These are phyloP conservation scores for Selenia dentaria DNA, from an alignment of 2,888 invertebrate genomes.

Conservation along the genomic window DNA sequence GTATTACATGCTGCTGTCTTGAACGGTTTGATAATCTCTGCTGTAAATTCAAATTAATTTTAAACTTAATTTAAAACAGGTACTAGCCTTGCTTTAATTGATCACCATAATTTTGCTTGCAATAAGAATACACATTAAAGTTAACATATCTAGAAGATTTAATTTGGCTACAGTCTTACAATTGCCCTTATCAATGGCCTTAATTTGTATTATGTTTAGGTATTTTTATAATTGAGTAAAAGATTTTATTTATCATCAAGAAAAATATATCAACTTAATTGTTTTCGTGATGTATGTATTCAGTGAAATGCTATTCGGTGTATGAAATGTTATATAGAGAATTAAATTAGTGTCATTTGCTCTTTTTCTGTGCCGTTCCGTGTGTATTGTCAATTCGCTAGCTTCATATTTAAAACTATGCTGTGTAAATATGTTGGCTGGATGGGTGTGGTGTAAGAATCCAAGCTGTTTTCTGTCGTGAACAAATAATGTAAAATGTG, in stretches of 20 bases:
- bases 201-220: constrained; percentile 26
- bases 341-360: constrained; percentile 22
- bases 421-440: constrained; percentile 46
- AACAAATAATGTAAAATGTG: constrained; percentile 40
- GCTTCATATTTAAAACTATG: constrained; percentile 35
- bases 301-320: constrained; percentile 15
- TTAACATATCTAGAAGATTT: constrained; percentile 33
- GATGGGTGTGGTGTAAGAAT: constrained; percentile 35
- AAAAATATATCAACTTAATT: constrained; percentile 10
- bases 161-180: constrained; percentile 8
- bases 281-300: constrained; percentile 5
- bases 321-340: too few species aligned
- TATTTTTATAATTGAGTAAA: constrained; percentile 24
- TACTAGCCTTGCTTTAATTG: constrained; percentile 48
- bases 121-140: constrained; percentile 56
- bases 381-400: too few species aligned
- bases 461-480: constrained; percentile 36
- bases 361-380: constrained; percentile 14
- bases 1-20: constrained; percentile 20
- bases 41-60: constrained; percentile 54
- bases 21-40: constrained; percentile 39
- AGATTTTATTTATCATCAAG: constrained; percentile 21
- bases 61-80: constrained; percentile 47
- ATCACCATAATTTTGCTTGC: constrained; percentile 66
- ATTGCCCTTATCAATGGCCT: constrained; percentile 10